Conservation (phyloP, 2,113 vertebrate species). For the Phalacrocorax brasilianus region DNA sequence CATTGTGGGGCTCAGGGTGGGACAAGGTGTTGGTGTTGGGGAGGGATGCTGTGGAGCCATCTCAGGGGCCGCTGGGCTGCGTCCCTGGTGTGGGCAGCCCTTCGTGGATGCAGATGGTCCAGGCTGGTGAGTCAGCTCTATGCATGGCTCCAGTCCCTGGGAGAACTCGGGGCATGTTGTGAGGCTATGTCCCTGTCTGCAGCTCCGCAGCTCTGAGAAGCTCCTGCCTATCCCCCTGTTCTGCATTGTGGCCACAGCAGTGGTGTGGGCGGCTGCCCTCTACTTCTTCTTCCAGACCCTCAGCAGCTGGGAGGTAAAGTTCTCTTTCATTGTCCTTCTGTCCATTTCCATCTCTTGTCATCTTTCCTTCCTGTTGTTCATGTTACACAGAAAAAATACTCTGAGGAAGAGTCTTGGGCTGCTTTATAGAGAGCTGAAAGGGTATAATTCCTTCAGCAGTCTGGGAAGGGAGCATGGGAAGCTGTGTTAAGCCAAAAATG, state of each 20-base stretch:
- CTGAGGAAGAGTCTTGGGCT: background rate
- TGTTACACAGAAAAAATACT: background rate
- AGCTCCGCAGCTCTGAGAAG: conserved; percentile 81
- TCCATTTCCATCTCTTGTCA: background rate
- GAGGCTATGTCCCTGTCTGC: background rate
- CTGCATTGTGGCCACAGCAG: conserved; percentile 76
- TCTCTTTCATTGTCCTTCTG: background rate
- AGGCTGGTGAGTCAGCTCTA: background rate
- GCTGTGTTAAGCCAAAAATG: background rate
- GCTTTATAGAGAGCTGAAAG: background rate
- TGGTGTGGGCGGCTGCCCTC: conserved; percentile 77
- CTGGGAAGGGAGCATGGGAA: background rate
- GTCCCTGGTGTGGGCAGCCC: background rate
- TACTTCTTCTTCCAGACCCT: conserved; percentile 86
- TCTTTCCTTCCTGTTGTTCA: background rate
- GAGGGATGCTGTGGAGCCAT: background rate
- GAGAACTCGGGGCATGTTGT: background rate
- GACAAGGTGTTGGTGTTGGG: background rate
- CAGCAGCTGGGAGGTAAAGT: conserved; percentile 85
- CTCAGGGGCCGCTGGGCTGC: background rate
- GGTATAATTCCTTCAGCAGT: background rate
- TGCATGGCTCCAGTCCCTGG: background rate
- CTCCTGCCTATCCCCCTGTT: conserved; percentile 74
- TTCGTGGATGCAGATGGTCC: background rate
- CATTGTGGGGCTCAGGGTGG: background rate